Percentiles rank a stretch among this genome's conserved stretches.
These are phyloP conservation scores for Odontomyia ornata DNA, from an alignment of 2,888 invertebrate genomes.

Conservation along the genomic window DNA sequence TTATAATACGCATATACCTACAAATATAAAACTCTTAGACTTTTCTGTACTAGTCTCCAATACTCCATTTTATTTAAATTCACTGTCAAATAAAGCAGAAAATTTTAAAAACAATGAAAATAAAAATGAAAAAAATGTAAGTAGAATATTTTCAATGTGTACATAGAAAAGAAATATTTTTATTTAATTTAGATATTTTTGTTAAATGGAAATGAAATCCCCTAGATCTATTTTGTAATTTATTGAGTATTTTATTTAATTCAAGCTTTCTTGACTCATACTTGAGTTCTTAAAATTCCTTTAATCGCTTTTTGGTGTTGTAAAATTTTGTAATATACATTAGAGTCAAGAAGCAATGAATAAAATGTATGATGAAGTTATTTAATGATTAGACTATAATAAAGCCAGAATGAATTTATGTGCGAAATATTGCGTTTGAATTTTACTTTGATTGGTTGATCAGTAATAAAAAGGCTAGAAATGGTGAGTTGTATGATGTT, in stretches of 20 bases:
- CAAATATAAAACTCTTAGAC: background rate
- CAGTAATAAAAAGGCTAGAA: too few relatives aligned
- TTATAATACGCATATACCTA: background rate
- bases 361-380: too few relatives aligned
- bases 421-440: too few relatives aligned
- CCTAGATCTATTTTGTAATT: background rate
- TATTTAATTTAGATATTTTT: background rate
- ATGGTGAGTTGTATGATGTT: too few relatives aligned
- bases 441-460: too few relatives aligned
- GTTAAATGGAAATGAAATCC: background rate
- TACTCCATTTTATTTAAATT: background rate
- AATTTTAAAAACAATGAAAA: too few relatives aligned
- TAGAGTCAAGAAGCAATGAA: background rate
- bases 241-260: slow-evolving; percentile 4
- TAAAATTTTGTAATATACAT: background rate
- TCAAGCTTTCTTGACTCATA: background rate
- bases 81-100: background rate
- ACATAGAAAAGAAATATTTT: background rate
- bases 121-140: background rate
- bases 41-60: slow-evolving; percentile 12
- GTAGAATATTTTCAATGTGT: background rate
- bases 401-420: too few relatives aligned
- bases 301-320: background rate
- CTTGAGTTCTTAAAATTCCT: background rate
- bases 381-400: too few relatives aligned